Base-by-base conservation (phyloP, 2,888 invertebrate genomes). In the Shargacucullia verbasci region DNA sequence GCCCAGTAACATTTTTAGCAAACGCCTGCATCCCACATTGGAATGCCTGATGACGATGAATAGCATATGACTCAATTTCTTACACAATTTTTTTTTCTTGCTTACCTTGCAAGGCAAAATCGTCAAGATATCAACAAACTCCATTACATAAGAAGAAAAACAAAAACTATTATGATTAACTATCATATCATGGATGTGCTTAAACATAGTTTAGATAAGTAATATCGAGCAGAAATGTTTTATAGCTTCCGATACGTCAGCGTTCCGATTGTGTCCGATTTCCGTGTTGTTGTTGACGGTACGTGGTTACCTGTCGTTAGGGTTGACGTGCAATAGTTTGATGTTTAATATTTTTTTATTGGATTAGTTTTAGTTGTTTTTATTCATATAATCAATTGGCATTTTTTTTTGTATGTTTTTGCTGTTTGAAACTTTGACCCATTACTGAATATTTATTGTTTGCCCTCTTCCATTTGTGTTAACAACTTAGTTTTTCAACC, bases 211-310 rank as follows among this genome's bases (percentile, higher is more conserved):
- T 10, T n/a, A 29, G 8, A 31, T 53, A 52, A 40, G 37, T 64
- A 55, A 40, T 56, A 45, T 56, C 35, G n/a, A 37, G 33, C 33
- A 52, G 27, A 41, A 49, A 45, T 27, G 45, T 40, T 37, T 11
- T 37, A 49, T n/a, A n/a, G 45, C 29, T 62, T 62, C 44, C 56
- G 48, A 27, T 56, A 33, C 20, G 48, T 46, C 49, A 64, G 65
- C 63, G 20, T 47, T 59, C 13, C 9, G 29, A 29, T 29, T 29
- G 46, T 12, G 13, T 31, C 35, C 34, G 33, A 41, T 50, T 50
- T 46, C 50, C 50, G 43, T 41, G 57, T 64, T 64, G 57, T 39
- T 33, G 37, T 48, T 47, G 46, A 54, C 55, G 41, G 45, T 47
- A 54, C 25, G 39, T 15, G 13, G 7, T 38, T 9, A 40, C 29